Evolutionary conservation across 2,113 vertebrate species (phyloP), one percentile per base, ranked within the genome.

Genomic region (Phrynosoma platyrhinos): DNA sequence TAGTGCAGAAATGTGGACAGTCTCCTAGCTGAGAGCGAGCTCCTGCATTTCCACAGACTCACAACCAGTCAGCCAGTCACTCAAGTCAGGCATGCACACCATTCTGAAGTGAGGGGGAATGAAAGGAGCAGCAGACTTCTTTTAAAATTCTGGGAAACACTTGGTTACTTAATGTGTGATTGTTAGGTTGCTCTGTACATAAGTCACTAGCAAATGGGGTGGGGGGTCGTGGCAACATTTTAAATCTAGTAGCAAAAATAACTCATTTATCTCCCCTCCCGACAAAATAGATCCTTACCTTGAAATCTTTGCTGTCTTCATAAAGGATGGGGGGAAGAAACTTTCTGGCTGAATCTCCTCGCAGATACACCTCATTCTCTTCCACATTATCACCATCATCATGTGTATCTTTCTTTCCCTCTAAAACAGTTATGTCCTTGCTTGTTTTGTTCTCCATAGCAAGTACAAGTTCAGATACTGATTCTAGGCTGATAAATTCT

Each of bases 221-320:
- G 13, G 62, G 36, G 55, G 55, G 55, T 6, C 55, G 55, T 62
- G 30, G 68, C 27, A 27, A 71, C 7, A n/a, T 71, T 9, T 71
- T 27, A 69, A 2, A 8, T 71, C 27, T 71, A 27, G 25, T 30
- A 71, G 68, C 68, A 71, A 12, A 71, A 71, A 66, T 66, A 66
- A 64, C 20, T 30, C 68, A 27, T 27, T 71, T 9, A 71, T 27
- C 4, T 23, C 68, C 58, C 18, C 68, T 12, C 25, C 5, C 25
- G 55, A 40, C 7, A 42, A 13, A 58, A 58, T 8, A 36, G 84
- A 87, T 12, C 58, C 91, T 90, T 95, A 98, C 98, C 95, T 95
- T 94, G 90, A 95, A 95, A 83, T 96, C 92, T 12, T 87, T 84
- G 83, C 96, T 94, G 62, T 95, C 94, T 85, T 96, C 95, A n/a